These are phyloP conservation scores for Atlantisia rogersi DNA, from an alignment of 2,113 vertebrate genomes.

Conservation along the genomic window DNA sequence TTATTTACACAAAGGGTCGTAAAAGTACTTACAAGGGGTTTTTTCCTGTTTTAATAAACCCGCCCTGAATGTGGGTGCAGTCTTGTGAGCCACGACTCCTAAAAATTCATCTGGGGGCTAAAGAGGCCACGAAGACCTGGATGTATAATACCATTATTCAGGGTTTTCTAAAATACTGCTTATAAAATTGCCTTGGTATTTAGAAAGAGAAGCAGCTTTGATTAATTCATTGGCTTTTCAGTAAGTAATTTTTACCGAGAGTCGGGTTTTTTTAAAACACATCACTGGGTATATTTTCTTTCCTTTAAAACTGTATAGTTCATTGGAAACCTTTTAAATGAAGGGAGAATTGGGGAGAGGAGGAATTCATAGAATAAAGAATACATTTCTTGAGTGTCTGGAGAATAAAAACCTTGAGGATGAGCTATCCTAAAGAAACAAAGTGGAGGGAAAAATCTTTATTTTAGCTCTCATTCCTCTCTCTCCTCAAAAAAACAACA, in stretches of 20 bases:
- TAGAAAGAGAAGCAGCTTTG: conserved; percentile 4
- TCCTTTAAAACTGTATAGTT: background rate
- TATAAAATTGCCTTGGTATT: background rate
- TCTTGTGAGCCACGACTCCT: background rate
- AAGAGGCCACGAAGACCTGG: background rate
- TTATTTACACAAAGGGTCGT: conserved; percentile 89
- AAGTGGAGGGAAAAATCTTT: background rate
- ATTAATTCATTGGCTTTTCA: conserved; percentile 60
- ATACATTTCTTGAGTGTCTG: background rate
- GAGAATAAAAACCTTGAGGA: background rate
- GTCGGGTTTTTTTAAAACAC: conserved; percentile 44
- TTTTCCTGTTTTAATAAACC: conserved; percentile 73
- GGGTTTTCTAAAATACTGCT: background rate
- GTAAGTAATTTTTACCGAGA: conserved; percentile 63
- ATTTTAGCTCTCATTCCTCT: background rate
- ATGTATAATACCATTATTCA: background rate
- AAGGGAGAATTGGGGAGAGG: background rate
- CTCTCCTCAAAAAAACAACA: background rate
- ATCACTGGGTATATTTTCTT: conserved; percentile 25
- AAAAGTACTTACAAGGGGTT: conserved; percentile 55
- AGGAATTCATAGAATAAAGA: background rate
- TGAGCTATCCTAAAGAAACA: background rate
- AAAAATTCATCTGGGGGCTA: background rate
- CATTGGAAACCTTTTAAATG: conserved; percentile 13
- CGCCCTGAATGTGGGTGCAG: background rate